Conservation (phyloP, 1,140 invertebrate genomes). For the Oncopodura yosiiana region DNA sequence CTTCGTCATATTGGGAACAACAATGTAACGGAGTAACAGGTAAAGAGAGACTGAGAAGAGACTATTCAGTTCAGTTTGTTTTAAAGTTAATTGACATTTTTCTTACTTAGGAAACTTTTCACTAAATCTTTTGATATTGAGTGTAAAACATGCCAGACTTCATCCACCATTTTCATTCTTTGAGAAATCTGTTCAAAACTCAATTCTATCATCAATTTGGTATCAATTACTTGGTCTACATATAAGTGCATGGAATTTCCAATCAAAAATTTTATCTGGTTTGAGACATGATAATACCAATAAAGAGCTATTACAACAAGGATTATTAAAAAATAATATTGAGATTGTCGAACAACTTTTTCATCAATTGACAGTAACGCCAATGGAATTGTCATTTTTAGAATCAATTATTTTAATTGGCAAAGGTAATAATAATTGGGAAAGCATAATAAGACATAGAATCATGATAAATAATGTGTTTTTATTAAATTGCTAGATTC, state of each 20-base stretch:
- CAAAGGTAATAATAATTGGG: slow-evolving; percentile 41
- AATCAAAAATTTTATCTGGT: neutral
- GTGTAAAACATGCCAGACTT: slow-evolving; percentile 25
- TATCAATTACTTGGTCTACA: slow-evolving; percentile 29
- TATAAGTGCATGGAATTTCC: slow-evolving; percentile 17
- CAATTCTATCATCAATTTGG: slow-evolving; percentile 18
- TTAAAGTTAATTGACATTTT: slow-evolving; percentile 5
- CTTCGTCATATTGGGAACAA: too few species aligned
- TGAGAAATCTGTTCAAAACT: slow-evolving; percentile 12
- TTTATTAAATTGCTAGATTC: too few species aligned
- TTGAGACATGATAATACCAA: neutral
- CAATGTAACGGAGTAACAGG: too few species aligned
- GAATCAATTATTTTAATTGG: slow-evolving; percentile 55
- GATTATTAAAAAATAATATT: slow-evolving; percentile 36
- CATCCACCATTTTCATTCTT: slow-evolving; percentile 29
- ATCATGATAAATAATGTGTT: neutral
- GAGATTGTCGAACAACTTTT: slow-evolving; percentile 37
- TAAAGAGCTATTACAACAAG: slow-evolving; percentile 33
- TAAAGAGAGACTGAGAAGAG: too few species aligned
- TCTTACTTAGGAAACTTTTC: slow-evolving; percentile 25
- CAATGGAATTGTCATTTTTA: slow-evolving; percentile 50
- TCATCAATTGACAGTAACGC: slow-evolving; percentile 46
- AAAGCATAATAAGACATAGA: neutral
- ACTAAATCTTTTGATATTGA: slow-evolving; percentile 29
- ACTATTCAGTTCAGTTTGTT: too few species aligned